Base-by-base conservation (phyloP, 2,888 invertebrate genomes). In the Melolontha melolontha region DNA sequence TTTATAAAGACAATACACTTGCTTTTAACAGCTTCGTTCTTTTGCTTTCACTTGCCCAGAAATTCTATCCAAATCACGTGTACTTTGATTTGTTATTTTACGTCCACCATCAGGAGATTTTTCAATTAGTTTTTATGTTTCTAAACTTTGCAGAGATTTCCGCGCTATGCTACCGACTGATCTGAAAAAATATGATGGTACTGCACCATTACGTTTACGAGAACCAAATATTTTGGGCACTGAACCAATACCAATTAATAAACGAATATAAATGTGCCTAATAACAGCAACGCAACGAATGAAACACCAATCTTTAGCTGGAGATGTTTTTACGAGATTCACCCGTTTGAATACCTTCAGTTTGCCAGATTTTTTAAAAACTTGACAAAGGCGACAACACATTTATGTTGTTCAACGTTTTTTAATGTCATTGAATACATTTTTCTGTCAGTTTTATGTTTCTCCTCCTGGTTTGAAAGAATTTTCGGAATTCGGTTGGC, bases 261-360 rank as follows among this genome's bases (percentile, higher is more conserved):
- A 92, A 69, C 98, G 89, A 81, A 97, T 94, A 87, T 98, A 98
- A 82, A 98, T 90, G 84, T 98, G 98, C 74, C 99, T 90, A 66
- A 97, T 93, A 70, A 98, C 89, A 29, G 98, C 95, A 41, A 99
- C 94, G 82, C 96, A 96, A 75, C 99, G 89, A 67, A 95, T 92
- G 81, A 94, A 98, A 84, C 94, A 99, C 98, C 98, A 99, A 83
- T 99, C 98, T 87, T 99, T 99, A 86, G 92, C 95, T 75, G 92
- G 91, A 69, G 94, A 97, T 14, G 96, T 95, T 85, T 99, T 99
- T 1, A 99, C 97, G 64, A 98, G 88, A 84, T 99, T 98, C 79
- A 96, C 93, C 91, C 98, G 98, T 81, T 99, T 98, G 72, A 99
- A 99, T 41, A 97, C 94, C 87, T 94, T 95, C 83, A 98, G 89